Evolutionary conservation across 1,140 invertebrate genomes (phyloP).

Genomic region (Leptinotarsa lineolata): DNA sequence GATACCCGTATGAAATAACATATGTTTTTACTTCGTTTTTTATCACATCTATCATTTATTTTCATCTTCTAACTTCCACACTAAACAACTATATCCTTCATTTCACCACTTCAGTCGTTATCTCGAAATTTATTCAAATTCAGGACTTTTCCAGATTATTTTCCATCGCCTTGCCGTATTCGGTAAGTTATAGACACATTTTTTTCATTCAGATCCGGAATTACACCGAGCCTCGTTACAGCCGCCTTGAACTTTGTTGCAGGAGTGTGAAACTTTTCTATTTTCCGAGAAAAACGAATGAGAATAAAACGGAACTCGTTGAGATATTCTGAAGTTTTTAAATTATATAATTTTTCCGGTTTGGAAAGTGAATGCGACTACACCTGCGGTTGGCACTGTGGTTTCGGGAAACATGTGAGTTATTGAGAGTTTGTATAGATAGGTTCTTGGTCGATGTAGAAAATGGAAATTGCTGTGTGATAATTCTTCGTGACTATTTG

Average conservation of each 20-base stretch:
- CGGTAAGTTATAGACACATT: slow-evolving; percentile 34
- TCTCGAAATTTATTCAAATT: too few species aligned
- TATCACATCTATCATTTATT: too few species aligned
- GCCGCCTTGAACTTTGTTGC: slow-evolving; percentile 5
- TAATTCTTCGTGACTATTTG: too few species aligned
- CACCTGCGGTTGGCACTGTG: not conserved
- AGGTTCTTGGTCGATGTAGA: too few species aligned
- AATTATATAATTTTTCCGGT: slow-evolving; percentile 17
- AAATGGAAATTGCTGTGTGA: too few species aligned
- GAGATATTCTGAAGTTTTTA: slow-evolving; percentile 24
- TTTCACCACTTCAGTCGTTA: too few species aligned
- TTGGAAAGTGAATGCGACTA: not conserved
- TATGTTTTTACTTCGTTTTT: too few species aligned
- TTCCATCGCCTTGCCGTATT: slow-evolving; percentile 32
- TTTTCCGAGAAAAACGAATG: not conserved
- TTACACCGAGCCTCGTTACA: slow-evolving; percentile 28
- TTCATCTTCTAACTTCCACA: too few species aligned
- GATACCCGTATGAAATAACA: too few species aligned
- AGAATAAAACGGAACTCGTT: slow-evolving; percentile 12
- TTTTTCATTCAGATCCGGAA: slow-evolving; percentile 36
- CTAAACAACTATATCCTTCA: too few species aligned
- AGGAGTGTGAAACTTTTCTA: slow-evolving; percentile 21
- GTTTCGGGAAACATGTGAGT: not conserved
- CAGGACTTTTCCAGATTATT: slow-evolving; percentile 32
- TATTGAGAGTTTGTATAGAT: not conserved